Evolutionary conservation across 2,113 vertebrate genomes (phyloP), one percentile per base, ranked within the genome.

Genomic region (Scatophagus argus): DNA sequence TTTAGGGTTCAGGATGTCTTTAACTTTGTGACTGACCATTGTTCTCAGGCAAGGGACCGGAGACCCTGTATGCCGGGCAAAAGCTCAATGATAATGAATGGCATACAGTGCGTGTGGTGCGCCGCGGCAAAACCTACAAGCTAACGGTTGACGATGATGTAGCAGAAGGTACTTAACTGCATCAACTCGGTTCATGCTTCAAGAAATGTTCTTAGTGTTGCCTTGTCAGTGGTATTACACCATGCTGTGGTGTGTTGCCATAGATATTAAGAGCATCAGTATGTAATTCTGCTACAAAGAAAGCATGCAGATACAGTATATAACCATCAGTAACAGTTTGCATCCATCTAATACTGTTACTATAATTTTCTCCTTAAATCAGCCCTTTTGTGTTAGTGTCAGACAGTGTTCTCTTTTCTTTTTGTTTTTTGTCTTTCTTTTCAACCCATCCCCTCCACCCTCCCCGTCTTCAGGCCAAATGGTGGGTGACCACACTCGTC

Each of bases 11-110:
- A 90, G 90, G 78, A 90, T 93, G 92, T 91, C 77, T 93, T 94
- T 96, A 95, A 96, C 92, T 93, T 90, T 94, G 85, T 95, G 87
- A 93, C 91, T 93, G 93, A 94, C 88, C 92, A 82, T 94, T 93
- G 82, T 95, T 88, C 90, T 90, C 95, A 99, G 98, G 98, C 96
- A 99, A 99, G 94, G 98, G 98, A 95, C 98, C 98, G 36, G 98
- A 99, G 94, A 98, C 95, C 70, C 95, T 99, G 91, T 99, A 98
- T 89, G 98, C 98, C 31, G 98, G 98, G 79, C 98, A 99, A 96
- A 99, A 99, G 73, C 98, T 99, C 92, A 99, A 99, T 88, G 98
- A 99, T 96, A 99, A 99, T n/a, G 97, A 98, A 83, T 99, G 98
- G 98, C 98, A 99, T 94, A 99, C 98, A 4, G 97, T 99, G n/a